Base-by-base conservation (phyloP, 2,888 invertebrate genomes). In the Hololepta plana region DNA sequence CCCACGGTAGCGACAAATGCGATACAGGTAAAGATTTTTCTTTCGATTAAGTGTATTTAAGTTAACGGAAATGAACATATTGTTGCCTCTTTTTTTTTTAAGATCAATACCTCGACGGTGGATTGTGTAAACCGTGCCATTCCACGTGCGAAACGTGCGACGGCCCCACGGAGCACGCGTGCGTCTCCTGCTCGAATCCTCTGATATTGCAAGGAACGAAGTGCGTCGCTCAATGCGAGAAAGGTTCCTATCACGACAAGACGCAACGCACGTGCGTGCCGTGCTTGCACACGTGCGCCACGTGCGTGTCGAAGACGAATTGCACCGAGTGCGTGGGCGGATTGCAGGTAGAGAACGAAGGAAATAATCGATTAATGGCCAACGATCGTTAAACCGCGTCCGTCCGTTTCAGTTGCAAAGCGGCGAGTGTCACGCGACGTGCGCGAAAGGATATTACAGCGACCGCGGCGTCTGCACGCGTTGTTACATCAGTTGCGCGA, bases 401-500 rank as follows among this genome's bases (percentile, higher is more conserved):
- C n/a, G n/a, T 30, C 25, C 32, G 26, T 43, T 44, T 23, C 33
- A 55, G 42, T 57, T 87, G 26, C 81, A 85, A 53, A 79, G 77
- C 34, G 84, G 84, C 15, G 75, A 79, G 33, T 87, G 87, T 49
- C 61, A 75, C 29, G 73, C 80, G 2, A 65, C 77, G 2, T 87
- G 85, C 43, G 79, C 80, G 26, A 64, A 46, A 38, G 84, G 84
- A 25, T 85, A 81, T 53, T 87, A 80, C 57, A 84, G 81, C 42
- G 87, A 87, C 47, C 67, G 79, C 6, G 80, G 84, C 15, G 65
- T 68, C 7, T 87, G 87, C 45, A 64, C 75, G 21, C 74, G 80
- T 45, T 87, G 87, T 50, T 80, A 84, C 49, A 60, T 81, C 29
- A 77, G 81, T 26, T 87, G 87, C 45, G 70, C 69, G 43, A 82